Percentiles rank a stretch among this genome's conserved stretches.
These are phyloP conservation scores for Vannuccia rotundouncinata DNA, from an alignment of 2,888 invertebrate genomes.

Conservation along the genomic window DNA sequence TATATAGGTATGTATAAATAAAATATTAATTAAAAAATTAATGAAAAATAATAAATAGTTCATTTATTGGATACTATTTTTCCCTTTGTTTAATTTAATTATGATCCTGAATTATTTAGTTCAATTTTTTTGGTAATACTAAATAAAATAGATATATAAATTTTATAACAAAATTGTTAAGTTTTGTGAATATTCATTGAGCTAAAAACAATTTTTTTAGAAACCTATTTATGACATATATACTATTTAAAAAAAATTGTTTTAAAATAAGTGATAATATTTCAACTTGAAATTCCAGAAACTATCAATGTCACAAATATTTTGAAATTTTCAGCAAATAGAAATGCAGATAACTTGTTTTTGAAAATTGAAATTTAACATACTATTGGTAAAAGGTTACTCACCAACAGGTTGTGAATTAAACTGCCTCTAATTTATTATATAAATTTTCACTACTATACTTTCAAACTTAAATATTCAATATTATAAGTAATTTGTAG, in stretches of 20 bases:
- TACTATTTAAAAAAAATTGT: slow-evolving; percentile 9
- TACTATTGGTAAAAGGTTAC: no score
- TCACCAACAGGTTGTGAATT: no score
- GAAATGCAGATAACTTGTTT: no score
- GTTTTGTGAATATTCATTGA: neutral
- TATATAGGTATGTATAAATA: slow-evolving; percentile 7
- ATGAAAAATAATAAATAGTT: neutral
- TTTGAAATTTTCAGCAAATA: no score
- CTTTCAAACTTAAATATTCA: no score
- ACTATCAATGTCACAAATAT: no score
- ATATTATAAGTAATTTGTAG: no score
- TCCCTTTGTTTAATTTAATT: neutral
- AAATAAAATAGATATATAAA: slow-evolving; percentile 15
- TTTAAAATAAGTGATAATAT: neutral
- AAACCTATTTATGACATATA: slow-evolving; percentile 6
- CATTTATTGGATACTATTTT: neutral
- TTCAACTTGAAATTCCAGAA: no score
- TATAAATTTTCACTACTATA: no score
- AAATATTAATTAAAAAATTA: neutral
- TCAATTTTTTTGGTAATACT: slow-evolving; percentile 20
- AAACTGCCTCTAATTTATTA: no score
- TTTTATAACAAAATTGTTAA: slow-evolving; percentile 7
- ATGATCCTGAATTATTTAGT: neutral
- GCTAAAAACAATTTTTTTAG: slow-evolving; percentile 8
- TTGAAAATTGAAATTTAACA: no score